Percentiles rank a stretch among this genome's conserved stretches.
Conservation (phyloP, 2,113 vertebrate genomes). For the Polyodon spathula region DNA sequence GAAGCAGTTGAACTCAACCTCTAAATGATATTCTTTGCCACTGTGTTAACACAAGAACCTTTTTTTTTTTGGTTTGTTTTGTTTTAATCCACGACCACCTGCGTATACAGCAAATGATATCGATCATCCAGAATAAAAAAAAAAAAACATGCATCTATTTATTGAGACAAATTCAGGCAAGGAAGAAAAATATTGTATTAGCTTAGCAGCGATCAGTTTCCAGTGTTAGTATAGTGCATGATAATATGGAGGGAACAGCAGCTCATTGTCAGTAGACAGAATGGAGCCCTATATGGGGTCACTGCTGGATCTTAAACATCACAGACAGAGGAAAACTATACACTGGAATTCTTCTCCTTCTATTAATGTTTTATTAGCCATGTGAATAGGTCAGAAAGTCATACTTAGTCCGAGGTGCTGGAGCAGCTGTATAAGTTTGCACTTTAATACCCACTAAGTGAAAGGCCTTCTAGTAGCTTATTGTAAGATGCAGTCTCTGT, state of each 20-base stretch:
- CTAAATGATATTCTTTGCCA: slow-evolving; percentile 20
- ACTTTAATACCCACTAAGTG: slow-evolving; percentile 31
- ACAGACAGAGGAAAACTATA: slow-evolving; percentile 58
- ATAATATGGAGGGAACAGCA: slow-evolving; percentile 64
- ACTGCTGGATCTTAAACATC: slow-evolving; percentile 63
- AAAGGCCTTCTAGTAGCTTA: slow-evolving; percentile 23
- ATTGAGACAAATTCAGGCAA: slow-evolving; percentile 61
- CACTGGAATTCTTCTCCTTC: slow-evolving; percentile 61
- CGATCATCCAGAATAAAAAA: slow-evolving; percentile 38
- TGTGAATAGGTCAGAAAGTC: slow-evolving; percentile 63
- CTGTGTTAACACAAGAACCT: slow-evolving; percentile 22
- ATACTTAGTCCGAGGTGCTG: slow-evolving; percentile 28
- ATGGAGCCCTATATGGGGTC: slow-evolving; percentile 73
- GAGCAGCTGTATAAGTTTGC: slow-evolving; percentile 33
- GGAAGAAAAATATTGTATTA: slow-evolving; percentile 79
- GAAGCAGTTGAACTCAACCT: slow-evolving; percentile 29
- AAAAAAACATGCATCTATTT: slow-evolving; percentile 59
- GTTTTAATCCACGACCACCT: slow-evolving; percentile 34
- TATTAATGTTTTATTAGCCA: slow-evolving; percentile 69
- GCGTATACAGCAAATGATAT: too few relatives aligned
- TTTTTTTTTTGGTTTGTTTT: slow-evolving; percentile 3
- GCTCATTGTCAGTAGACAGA: slow-evolving; percentile 71
- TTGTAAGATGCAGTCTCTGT: slow-evolving; percentile 17
- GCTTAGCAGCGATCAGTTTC: slow-evolving; percentile 50
- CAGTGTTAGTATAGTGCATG: slow-evolving; percentile 51